These are phyloP conservation scores for Pteropus alecto DNA, from an alignment of 2,113 vertebrate species.

Conservation along the genomic window DNA sequence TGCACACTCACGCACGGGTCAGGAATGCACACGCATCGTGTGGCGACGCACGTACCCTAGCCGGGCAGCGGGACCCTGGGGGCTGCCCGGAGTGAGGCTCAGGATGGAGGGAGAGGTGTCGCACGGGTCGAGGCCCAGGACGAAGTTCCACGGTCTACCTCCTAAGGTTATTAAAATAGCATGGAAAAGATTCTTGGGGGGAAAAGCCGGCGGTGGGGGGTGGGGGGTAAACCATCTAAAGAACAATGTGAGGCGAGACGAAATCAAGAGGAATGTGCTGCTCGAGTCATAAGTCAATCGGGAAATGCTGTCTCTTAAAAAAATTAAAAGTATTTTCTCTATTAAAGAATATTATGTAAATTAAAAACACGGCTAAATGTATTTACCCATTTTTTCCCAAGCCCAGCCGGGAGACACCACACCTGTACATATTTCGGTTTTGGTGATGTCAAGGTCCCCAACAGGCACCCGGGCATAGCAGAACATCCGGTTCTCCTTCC, in stretches of 20 bases:
- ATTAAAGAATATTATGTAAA: neutral
- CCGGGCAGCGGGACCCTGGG: neutral
- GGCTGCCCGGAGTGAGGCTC: neutral
- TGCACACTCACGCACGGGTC: too few relatives aligned
- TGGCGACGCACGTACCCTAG: neutral
- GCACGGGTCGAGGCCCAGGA: neutral
- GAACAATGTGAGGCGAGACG: neutral
- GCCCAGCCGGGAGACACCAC: neutral
- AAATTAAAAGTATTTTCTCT: neutral
- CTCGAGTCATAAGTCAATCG: neutral
- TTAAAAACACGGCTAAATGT: neutral
- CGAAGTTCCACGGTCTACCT: neutral
- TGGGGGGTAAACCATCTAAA: neutral
- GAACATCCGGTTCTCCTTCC: accelerated
- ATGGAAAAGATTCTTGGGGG: neutral
- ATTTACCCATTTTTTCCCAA: neutral
- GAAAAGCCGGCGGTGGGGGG: neutral
- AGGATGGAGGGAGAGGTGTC: neutral
- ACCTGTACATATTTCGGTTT: neutral
- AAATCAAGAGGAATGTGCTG: neutral
- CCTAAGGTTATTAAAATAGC: neutral
- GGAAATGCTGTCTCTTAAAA: neutral
- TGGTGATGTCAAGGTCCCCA: neutral
- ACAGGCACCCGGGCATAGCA: neutral
- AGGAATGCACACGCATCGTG: accelerated